These are phyloP conservation scores for Thyatira batis DNA, from an alignment of 2,888 invertebrate genomes.

Conservation along the genomic window DNA sequence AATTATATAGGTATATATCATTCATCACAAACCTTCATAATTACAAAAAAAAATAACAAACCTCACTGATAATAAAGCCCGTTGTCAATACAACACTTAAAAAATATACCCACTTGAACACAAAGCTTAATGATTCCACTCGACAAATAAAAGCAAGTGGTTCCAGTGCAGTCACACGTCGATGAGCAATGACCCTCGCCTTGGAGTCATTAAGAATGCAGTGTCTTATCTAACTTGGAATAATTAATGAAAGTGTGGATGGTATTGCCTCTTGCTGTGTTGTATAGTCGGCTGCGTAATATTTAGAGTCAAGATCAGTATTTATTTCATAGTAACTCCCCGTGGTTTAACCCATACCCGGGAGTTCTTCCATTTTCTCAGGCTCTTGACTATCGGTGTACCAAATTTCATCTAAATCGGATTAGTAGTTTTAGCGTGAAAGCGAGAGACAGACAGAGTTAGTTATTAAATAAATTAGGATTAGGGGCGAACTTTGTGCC, in stretches of 20 bases:
- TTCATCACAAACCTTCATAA: neutral
- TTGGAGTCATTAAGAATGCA: slow-evolving; percentile 75
- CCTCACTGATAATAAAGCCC: slow-evolving; percentile 14
- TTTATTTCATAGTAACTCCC: no score
- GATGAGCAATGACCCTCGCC: slow-evolving; percentile 72
- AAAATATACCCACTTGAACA: slow-evolving; percentile 29
- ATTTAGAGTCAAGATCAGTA: no score
- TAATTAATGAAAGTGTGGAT: slow-evolving; percentile 79
- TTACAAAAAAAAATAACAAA: slow-evolving; percentile 1
- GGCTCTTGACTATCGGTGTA: no score
- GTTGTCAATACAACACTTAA: slow-evolving; percentile 25
- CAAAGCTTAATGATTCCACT: slow-evolving; percentile 62
- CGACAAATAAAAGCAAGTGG: slow-evolving; percentile 55
- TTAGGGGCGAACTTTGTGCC: no score
- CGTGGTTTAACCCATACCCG: no score
- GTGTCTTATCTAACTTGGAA: slow-evolving; percentile 80
- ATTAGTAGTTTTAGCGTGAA: no score
- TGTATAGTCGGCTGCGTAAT: slow-evolving; percentile 29
- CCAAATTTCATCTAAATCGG: no score
- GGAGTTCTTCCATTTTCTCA: no score
- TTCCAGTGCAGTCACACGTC: slow-evolving; percentile 53
- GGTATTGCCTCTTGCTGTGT: slow-evolving; percentile 71
- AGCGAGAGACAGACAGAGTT: no score
- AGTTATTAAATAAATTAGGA: no score
- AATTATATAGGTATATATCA: no score